These are phyloP conservation scores for Elephantulus edwardii DNA, from an alignment of 2,113 vertebrate genomes.

Conservation along the genomic window DNA sequence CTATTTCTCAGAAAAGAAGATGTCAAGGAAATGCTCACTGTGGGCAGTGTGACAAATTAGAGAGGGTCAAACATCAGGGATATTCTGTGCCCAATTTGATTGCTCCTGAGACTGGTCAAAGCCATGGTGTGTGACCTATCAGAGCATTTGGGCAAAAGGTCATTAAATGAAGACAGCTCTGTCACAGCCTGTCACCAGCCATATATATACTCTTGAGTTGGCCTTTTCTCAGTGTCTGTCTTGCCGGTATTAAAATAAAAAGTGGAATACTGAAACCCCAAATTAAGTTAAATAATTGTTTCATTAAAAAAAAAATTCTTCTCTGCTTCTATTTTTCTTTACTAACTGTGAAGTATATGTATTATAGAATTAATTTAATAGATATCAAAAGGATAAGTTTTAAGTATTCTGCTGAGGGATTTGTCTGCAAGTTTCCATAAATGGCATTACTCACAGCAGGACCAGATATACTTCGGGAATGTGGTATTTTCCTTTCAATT, in stretches of 20 bases:
- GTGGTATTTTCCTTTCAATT: slow-evolving; percentile 47
- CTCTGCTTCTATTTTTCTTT: neutral
- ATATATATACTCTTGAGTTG: accelerated
- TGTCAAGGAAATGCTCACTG: slow-evolving; percentile 46
- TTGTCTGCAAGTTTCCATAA: slow-evolving; percentile 11
- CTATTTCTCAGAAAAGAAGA: slow-evolving; percentile 74
- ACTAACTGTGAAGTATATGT: neutral
- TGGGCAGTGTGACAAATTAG: slow-evolving; percentile 14
- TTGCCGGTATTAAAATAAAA: neutral
- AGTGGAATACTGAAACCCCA: neutral
- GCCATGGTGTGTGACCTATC: neutral
- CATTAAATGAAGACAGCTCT: accelerated
- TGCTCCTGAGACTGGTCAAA: neutral
- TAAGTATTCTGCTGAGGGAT: neutral
- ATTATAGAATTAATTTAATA: neutral
- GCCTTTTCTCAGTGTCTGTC: neutral
- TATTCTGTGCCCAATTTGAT: neutral
- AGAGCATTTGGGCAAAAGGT: neutral
- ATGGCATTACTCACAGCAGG: slow-evolving; percentile 49
- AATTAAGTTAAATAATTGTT: neutral
- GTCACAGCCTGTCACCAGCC: neutral
- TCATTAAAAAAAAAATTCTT: neutral
- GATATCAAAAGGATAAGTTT: neutral
- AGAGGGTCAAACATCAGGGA: slow-evolving; percentile 9
- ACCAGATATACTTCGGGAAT: slow-evolving; percentile 52